Evolutionary conservation across 2,888 invertebrate species (phyloP).

Genomic region (Imbricaverruca yamaguchii): DNA sequence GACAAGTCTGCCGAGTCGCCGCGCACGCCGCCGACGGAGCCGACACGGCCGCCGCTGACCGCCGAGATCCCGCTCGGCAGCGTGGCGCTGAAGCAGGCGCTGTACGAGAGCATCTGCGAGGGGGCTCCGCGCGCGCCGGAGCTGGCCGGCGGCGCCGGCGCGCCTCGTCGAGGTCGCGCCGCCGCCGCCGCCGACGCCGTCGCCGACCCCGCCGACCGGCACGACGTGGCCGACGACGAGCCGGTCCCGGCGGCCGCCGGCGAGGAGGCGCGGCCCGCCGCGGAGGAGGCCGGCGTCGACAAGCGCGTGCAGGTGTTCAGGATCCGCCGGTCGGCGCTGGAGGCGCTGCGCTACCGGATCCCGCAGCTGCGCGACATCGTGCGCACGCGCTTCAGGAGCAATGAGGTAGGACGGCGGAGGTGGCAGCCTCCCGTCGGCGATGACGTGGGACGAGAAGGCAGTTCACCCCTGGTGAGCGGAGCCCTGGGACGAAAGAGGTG

Average conservation of each 20-base stretch:
- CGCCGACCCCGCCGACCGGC: too few species aligned
- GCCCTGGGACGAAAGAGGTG: too few species aligned
- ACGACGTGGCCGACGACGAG: not conserved
- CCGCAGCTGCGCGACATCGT: constrained; percentile 34
- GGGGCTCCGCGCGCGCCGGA: not conserved
- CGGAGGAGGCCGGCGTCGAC: too few species aligned
- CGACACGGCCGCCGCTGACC: not conserved
- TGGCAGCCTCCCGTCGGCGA: too few species aligned
- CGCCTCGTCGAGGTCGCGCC: constrained; percentile 32
- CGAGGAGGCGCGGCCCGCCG: constrained; percentile 3
- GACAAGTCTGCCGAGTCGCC: not conserved
- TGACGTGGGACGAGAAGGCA: too few species aligned
- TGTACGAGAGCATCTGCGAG: not conserved
- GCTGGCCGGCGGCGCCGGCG: not conserved
- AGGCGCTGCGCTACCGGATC: constrained; percentile 28
- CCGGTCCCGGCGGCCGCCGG: not conserved
- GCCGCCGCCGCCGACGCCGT: constrained; percentile 22
- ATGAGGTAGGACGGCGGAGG: not conserved
- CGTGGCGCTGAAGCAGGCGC: constrained; percentile 3
- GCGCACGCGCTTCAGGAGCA: constrained; percentile 23
- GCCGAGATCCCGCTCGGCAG: not conserved
- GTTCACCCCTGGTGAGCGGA: too few species aligned
- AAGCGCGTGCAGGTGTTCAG: not conserved
- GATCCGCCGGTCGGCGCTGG: not conserved
- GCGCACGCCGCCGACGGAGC: not conserved